Conservation (phyloP, 2,797 vertebrate species). For the Champsocephalus esox region DNA sequence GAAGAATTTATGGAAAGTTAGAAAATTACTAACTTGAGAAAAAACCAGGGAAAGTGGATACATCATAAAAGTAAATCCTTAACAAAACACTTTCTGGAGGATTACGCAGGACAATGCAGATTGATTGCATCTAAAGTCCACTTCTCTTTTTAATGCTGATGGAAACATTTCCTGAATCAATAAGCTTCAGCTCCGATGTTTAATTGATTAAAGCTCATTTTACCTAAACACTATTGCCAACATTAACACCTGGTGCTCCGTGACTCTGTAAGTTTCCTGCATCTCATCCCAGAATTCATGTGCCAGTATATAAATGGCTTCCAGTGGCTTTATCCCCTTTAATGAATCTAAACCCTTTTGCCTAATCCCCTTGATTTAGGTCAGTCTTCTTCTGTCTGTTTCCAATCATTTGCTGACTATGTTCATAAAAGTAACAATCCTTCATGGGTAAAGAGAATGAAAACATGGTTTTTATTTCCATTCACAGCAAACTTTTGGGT, state of each 20-base stretch:
- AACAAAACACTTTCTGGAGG: slow-evolving; percentile 21
- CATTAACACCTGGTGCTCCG: slow-evolving; percentile 29
- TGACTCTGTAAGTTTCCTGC: slow-evolving; percentile 14
- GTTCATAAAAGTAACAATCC: slow-evolving; percentile 61
- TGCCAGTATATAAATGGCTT: slow-evolving; percentile 53
- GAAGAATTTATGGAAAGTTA: slow-evolving; percentile 12
- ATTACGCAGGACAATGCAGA: slow-evolving; percentile 9
- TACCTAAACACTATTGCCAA: slow-evolving; percentile 1
- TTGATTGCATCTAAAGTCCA: slow-evolving; percentile 10
- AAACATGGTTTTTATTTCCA: slow-evolving; percentile 73
- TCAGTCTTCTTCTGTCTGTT: slow-evolving; percentile 70
- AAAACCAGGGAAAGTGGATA: slow-evolving; percentile 34
- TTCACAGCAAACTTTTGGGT: slow-evolving; percentile 59
- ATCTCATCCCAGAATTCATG: slow-evolving; percentile 26
- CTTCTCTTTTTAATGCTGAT: background rate
- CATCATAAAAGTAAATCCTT: slow-evolving; percentile 25
- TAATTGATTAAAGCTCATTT: slow-evolving; percentile 33
- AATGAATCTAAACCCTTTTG: slow-evolving; percentile 63
- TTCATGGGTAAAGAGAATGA: slow-evolving; percentile 51
- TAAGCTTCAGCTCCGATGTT: slow-evolving; percentile 10
- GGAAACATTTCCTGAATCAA: slow-evolving; percentile 8
- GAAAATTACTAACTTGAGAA: slow-evolving; percentile 24
- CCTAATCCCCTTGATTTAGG: slow-evolving; percentile 50
- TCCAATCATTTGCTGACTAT: slow-evolving; percentile 69
- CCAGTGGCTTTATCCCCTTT: slow-evolving; percentile 55